Evolutionary conservation across 2,113 vertebrate species (phyloP), one percentile per base, ranked within the genome.

Genomic region (Panurus biarmicus): DNA sequence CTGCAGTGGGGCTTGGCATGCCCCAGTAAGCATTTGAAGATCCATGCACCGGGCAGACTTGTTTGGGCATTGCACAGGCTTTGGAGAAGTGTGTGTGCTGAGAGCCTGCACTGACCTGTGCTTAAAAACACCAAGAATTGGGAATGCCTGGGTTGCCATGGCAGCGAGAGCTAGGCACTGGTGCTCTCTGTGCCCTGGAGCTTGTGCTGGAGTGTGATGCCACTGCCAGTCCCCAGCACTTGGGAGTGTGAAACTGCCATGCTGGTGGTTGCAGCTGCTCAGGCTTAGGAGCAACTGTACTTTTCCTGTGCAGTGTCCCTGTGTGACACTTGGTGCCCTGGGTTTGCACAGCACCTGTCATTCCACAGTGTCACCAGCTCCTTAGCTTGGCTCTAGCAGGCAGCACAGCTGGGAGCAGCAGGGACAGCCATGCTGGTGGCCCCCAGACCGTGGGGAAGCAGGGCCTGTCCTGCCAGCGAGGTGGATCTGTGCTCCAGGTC

Each of bases 361-460:
- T 92, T 78, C 88, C 76, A 5, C 29, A 2, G 29, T 90, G 94
- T 95, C 95, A 93, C 83, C 88, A 88, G 88, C 93, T 96, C 95
- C 81, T 96, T 93, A 96, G 81, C 40, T 1, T 0, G 10, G 62
- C 23, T 60, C 48, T 44, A 35, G 88, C 53, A 18, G 0, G 15
- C 1, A 1, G 81, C 36, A 26, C 72, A 65, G 95, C 93, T 76
- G 89, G 47, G 79, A 82, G 44, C 44, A 6, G 82, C 36, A 28
- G 82, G 62, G 64, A 71, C 56, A 77, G 90, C 87, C 0, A 3
- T 57, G 64, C 72, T 48, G 48, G 44, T 16, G 38, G 25, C 28
- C 51, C 47, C 24, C 70, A 54, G 78, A 44, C 18, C 0, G 0
- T 6, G 17, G 33, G 36, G 14, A 35, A 75, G 44, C 0, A 2